phyloP scores from a whole-genome alignment of 1,140 invertebrate species.

The Panulirus ornatus region DNA sequence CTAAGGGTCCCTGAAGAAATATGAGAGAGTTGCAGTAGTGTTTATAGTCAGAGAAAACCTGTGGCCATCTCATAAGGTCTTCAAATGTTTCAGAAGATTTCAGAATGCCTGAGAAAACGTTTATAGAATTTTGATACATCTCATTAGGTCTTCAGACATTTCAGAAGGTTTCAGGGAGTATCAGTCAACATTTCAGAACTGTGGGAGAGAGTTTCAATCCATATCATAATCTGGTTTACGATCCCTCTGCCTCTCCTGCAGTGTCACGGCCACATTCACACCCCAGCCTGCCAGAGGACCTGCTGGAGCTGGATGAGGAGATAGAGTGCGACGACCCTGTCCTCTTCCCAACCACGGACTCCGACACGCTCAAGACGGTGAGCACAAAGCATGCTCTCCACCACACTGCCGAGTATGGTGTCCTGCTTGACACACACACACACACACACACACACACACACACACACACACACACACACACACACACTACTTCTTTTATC shows the following conservation, averaged over 20 bases:
- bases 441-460: not conserved
- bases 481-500: too few relatives aligned
- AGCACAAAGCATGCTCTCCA: constrained; percentile 1
- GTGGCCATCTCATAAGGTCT: too few relatives aligned
- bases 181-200: too few relatives aligned
- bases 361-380: constrained; percentile 77
- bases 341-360: constrained; percentile 72
- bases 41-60: not conserved
- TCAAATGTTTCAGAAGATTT: too few relatives aligned
- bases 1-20: not conserved
- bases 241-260: not conserved
- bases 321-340: constrained; percentile 73
- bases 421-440: not conserved
- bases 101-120: too few relatives aligned
- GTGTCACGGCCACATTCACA: constrained; percentile 60
- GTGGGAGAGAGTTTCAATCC: too few relatives aligned
- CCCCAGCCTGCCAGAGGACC: constrained; percentile 70
- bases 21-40: not conserved
- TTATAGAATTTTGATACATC: too few relatives aligned
- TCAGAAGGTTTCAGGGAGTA: too few relatives aligned
- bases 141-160: too few relatives aligned
- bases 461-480: not conserved
- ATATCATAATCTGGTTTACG: too few relatives aligned
- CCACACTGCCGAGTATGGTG: too few relatives aligned
- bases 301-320: constrained; percentile 77